phyloP scores from a whole-genome alignment of 2,888 invertebrate species.

The Octodonta nipae region DNA sequence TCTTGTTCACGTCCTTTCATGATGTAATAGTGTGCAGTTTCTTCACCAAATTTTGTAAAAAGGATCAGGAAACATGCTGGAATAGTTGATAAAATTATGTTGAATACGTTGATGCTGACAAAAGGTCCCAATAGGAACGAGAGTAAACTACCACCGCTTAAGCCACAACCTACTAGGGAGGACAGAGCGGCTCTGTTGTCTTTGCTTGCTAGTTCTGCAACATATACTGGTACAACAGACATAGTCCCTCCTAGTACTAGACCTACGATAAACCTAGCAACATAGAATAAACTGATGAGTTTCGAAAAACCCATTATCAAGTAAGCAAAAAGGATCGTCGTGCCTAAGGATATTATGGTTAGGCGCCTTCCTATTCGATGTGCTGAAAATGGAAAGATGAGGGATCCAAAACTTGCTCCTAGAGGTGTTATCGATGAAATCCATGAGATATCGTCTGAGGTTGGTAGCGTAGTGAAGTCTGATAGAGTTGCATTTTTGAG shows the following conservation, averaged over 20 bases:
- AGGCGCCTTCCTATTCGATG: conserved; percentile 54
- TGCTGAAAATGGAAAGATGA: conserved; percentile 51
- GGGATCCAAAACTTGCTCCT: conserved; percentile 47
- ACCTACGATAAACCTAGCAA: conserved; percentile 47
- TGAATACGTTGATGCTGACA: conserved; percentile 49
- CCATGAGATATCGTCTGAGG: conserved; percentile 36
- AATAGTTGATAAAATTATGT: conserved; percentile 42
- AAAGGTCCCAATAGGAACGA: conserved; percentile 60
- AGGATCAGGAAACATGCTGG: conserved; percentile 35
- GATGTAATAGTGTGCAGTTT: conserved; percentile 62
- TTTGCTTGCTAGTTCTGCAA: conserved; percentile 72
- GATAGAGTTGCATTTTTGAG: no score
- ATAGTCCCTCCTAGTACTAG: conserved; percentile 53
- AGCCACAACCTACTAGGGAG: conserved; percentile 63
- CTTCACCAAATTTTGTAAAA: conserved; percentile 65
- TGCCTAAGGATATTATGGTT: conserved; percentile 46
- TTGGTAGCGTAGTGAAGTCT: conserved; percentile 3
- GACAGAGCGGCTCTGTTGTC: conserved; percentile 68
- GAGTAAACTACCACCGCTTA: conserved; percentile 51
- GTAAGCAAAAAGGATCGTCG: conserved; percentile 59
- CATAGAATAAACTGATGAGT: conserved; percentile 39
- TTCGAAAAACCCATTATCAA: conserved; percentile 45
- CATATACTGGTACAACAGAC: conserved; percentile 68
- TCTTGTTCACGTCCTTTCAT: conserved; percentile 44
- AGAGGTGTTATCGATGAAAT: conserved; percentile 37